Base-by-base conservation (phyloP, 2,113 vertebrate species). In the Xiphorhynchus elegans region DNA sequence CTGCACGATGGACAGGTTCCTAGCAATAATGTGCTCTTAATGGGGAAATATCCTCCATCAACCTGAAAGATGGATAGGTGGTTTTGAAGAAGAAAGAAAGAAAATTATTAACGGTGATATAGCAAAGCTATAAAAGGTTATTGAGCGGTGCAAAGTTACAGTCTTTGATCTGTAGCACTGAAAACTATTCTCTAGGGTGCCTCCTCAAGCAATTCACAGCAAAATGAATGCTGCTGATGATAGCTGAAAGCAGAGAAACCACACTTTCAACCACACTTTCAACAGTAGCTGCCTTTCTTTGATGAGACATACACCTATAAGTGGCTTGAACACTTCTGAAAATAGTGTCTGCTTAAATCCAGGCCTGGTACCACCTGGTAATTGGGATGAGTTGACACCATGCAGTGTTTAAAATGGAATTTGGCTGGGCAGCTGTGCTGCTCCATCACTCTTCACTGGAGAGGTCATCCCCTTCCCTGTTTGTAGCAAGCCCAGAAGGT, bases 401-500 rank as follows among this genome's bases (percentile, higher is more conserved):
- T 89, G 70, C 23, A 18, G 44, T 24, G 29, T 66, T 84, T 64
- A 21, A 68, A 89, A 49, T 16, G 26, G 24, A 37, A 60, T 76
- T 73, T 49, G 66, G 17, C n/a, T 75, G 7, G 13, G 46, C n/a
- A 52, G 35, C 52, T 79, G 29, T 10, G 3, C 40, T 72, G n/a
- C n/a, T 89, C 39, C 0, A 0, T 63, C 37, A 52, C 31, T 67
- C 0, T 24, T 59, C 23, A 11, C 23, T 59, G 6, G 0, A 49
- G 40, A 72, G 62, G 18, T 9, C 40, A 47, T 56, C 26, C n/a
- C 86, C 23, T 44, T 78, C 62, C 73, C 25, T 25, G 10, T 84
- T 28, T 75, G 56, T 40, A 84, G 25, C 6, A 42, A 18, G 17
- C 6, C 17, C 39, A 49, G 56, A 77, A 80, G 28, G 16, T 37